These are phyloP conservation scores for Bemisia tabaci DNA, from an alignment of 1,140 invertebrate species.

Conservation along the genomic window DNA sequence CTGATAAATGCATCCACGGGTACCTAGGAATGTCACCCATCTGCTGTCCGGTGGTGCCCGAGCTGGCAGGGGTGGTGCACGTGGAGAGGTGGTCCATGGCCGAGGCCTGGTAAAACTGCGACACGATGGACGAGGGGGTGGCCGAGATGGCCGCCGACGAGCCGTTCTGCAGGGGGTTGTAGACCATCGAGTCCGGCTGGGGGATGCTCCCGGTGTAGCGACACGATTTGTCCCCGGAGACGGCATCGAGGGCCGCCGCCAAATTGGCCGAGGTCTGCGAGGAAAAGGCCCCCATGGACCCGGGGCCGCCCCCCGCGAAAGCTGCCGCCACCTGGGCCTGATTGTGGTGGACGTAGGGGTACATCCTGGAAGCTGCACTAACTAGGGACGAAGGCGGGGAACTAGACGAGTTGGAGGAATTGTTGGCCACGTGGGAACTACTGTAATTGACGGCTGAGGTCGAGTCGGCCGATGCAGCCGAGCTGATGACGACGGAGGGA, in stretches of 20 bases:
- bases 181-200: constrained; percentile 59
- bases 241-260: constrained; percentile 43
- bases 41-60: constrained; percentile 46
- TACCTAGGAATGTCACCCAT: constrained; percentile 80
- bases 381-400: constrained; percentile 38
- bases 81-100: constrained; percentile 44
- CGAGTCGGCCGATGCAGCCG: constrained; percentile 27
- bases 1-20: constrained; percentile 95
- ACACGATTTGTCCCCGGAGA: constrained; percentile 55
- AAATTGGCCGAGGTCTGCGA: constrained; percentile 38
- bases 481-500: constrained; percentile 31
- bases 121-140: constrained; percentile 55
- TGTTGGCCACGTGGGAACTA: constrained; percentile 20
- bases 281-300: constrained; percentile 44
- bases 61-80: constrained; percentile 46
- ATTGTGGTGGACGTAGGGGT: constrained; percentile 57
- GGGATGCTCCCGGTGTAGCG: constrained; percentile 54
- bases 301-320: constrained; percentile 46
- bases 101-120: constrained; percentile 72
- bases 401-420: constrained; percentile 32
- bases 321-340: constrained; percentile 53
- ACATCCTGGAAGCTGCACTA: constrained; percentile 40
- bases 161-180: constrained; percentile 58
- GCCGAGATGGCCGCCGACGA: constrained; percentile 39
- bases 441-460: constrained; percentile 38